Conservation (phyloP, 2,888 invertebrate genomes). For the Notodonta dromedarius region DNA sequence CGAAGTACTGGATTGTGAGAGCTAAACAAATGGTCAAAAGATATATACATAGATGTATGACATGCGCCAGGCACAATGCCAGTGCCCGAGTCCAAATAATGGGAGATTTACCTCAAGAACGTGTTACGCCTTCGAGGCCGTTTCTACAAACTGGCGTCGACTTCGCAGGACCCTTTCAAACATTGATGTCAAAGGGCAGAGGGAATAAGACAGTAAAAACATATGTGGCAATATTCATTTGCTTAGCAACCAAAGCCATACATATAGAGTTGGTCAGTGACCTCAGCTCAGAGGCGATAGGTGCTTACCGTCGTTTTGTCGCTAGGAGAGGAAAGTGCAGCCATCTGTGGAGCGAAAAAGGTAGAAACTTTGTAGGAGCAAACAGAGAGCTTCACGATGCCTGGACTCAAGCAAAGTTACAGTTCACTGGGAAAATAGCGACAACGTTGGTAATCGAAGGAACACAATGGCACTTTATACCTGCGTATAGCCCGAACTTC, state of each 20-base stretch:
- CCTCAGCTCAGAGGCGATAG: not conserved
- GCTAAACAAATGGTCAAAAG: slow-evolving; percentile 2
- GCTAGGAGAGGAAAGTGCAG: not conserved
- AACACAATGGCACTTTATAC: too few relatives aligned
- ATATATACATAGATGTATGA: slow-evolving; percentile 9
- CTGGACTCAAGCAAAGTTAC: too few relatives aligned
- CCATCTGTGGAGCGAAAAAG: not conserved
- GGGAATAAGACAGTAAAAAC: not conserved
- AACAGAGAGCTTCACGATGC: not conserved
- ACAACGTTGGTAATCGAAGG: too few relatives aligned
- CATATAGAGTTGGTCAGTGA: not conserved
- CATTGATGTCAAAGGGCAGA: slow-evolving; percentile 2
- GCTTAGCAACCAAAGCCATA: not conserved
- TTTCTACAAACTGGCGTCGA: slow-evolving; percentile 8
- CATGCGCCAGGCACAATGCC: slow-evolving; percentile 1
- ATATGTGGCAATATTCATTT: not conserved
- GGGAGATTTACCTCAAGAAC: slow-evolving; percentile 8
- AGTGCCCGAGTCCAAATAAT: slow-evolving; percentile 2
- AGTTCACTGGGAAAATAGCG: too few relatives aligned
- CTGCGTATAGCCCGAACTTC: too few relatives aligned
- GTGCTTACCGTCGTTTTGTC: not conserved
- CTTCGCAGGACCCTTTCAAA: slow-evolving; percentile 10
- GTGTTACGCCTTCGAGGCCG: slow-evolving; percentile 3
- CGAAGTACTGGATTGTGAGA: slow-evolving; percentile 5
- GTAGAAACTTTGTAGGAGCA: not conserved